Evolutionary conservation across 2,888 invertebrate genomes (phyloP).

Genomic region (Oscheius sp.): DNA sequence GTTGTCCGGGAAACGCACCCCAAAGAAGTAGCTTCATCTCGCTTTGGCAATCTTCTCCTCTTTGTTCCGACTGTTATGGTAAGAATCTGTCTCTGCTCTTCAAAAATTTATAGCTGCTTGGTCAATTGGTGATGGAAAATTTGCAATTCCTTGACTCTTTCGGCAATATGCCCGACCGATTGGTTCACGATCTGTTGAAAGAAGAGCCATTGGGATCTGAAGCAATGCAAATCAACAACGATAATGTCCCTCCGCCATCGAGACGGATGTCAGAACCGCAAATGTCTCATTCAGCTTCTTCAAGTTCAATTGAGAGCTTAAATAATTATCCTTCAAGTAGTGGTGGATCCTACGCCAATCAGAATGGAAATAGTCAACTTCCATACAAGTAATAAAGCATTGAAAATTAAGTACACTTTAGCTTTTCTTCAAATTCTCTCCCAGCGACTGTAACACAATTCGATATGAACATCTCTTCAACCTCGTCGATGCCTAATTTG

Average conservation of each 20-base stretch:
- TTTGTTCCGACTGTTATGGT: conserved; percentile 67
- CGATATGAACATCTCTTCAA: conserved; percentile 40
- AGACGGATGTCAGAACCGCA: conserved; percentile 44
- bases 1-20: conserved; percentile 69
- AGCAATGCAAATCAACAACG: conserved; percentile 2
- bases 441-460: conserved; percentile 48
- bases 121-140: conserved; percentile 64
- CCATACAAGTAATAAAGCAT: conserved; percentile 23
- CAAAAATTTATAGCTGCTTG: conserved; percentile 51
- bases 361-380: neutral
- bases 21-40: conserved; percentile 67
- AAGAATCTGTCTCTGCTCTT: neutral
- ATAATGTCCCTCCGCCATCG: neutral
- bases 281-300: conserved; percentile 48
- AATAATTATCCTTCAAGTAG: conserved; percentile 37
- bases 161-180: conserved; percentile 60
- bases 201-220: conserved; percentile 32
- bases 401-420: conserved; percentile 29
- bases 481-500: conserved; percentile 55
- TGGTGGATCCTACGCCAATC: conserved; percentile 37
- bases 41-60: conserved; percentile 68
- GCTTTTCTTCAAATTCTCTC: conserved; percentile 54
- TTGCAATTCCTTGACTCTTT: conserved; percentile 66
- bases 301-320: conserved; percentile 44
- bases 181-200: conserved; percentile 62